These are phyloP conservation scores for Erebia epiphron DNA, from an alignment of 2,888 invertebrate species.

Conservation along the genomic window DNA sequence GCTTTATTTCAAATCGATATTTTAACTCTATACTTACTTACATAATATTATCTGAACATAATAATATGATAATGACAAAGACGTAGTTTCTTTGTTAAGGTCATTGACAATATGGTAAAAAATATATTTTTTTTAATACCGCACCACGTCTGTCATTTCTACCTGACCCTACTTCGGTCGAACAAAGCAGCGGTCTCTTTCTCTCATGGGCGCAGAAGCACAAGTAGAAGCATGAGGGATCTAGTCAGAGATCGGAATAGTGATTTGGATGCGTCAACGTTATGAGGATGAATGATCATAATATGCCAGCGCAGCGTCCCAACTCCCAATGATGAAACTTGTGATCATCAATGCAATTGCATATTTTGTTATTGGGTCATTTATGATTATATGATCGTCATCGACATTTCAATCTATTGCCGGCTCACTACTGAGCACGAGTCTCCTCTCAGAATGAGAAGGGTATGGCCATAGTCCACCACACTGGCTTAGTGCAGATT, in stretches of 20 bases:
- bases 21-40: not conserved
- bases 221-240: too few species aligned
- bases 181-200: constrained; percentile 44
- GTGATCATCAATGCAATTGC: constrained; percentile 1
- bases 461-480: too few species aligned
- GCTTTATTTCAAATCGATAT: not conserved
- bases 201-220: constrained; percentile 39
- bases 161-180: constrained; percentile 52
- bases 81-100: not conserved
- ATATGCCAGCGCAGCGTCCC: not conserved
- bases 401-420: too few species aligned
- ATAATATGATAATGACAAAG: not conserved
- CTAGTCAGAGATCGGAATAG: constrained; percentile 48
- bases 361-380: too few species aligned
- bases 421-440: too few species aligned
- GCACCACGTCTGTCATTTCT: constrained; percentile 50
- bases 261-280: constrained; percentile 42
- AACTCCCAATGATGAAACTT: not conserved
- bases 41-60: too few species aligned
- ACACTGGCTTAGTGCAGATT: too few species aligned
- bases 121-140: constrained; percentile 32
- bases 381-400: too few species aligned
- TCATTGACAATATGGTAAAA: constrained; percentile 20
- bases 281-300: constrained; percentile 23
- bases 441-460: too few species aligned